These are phyloP conservation scores for Microhierax caerulescens DNA, from an alignment of 2,797 vertebrate species.

Conservation along the genomic window DNA sequence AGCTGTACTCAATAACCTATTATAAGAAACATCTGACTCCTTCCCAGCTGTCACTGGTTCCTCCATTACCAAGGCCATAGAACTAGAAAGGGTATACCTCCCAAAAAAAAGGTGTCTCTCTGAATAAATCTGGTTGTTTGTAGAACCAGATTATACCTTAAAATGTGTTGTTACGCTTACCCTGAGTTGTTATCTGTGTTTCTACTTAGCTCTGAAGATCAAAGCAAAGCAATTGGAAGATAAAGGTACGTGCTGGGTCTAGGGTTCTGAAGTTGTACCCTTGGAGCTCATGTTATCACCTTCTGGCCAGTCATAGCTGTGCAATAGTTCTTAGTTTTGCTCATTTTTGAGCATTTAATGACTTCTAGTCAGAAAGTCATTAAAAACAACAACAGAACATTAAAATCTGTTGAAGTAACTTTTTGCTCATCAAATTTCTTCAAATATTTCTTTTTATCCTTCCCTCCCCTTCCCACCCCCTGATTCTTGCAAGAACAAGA, in stretches of 20 bases:
- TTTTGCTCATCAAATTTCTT: neutral
- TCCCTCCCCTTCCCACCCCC: fast-evolving
- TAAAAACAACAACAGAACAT: neutral
- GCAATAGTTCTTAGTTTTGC: neutral
- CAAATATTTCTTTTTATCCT: fast-evolving
- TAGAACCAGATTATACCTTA: neutral
- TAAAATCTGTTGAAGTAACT: fast-evolving
- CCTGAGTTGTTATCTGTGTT: neutral
- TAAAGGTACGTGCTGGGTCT: neutral
- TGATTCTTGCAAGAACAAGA: neutral
- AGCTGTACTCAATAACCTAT: neutral
- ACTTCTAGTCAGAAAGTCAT: neutral
- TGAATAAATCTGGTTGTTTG: neutral
- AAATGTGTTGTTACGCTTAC: neutral
- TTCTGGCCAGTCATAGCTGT: neutral
- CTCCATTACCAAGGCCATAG: neutral
- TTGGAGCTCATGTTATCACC: neutral
- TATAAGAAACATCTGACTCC: neutral
- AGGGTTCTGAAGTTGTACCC: fast-evolving
- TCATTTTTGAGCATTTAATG: neutral
- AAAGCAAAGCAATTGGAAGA: neutral
- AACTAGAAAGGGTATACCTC: neutral
- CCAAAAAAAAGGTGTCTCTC: neutral
- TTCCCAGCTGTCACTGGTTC: neutral
- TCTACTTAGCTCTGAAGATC: neutral